These are phyloP conservation scores for Sphaeridia pumilis DNA, from an alignment of 2,888 invertebrate genomes.

Conservation along the genomic window DNA sequence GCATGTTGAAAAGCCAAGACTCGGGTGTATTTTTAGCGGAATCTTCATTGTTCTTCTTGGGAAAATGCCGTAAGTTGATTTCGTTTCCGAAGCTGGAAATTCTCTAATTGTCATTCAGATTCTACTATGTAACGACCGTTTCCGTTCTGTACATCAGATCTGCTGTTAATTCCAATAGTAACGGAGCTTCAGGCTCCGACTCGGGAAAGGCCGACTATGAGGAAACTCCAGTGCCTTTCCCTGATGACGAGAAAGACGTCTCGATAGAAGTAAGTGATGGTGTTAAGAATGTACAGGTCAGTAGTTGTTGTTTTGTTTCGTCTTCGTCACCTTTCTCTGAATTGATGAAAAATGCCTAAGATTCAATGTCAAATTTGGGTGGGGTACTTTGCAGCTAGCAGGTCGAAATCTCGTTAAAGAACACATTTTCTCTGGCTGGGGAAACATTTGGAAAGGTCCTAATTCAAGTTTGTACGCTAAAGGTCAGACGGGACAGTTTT, in stretches of 20 bases:
- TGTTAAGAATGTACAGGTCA: background rate
- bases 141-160: background rate
- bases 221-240: no score
- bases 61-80: no score
- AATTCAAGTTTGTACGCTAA: no score
- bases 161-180: no score
- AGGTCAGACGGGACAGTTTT: no score
- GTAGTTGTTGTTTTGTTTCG: background rate
- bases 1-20: no score
- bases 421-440: background rate
- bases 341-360: no score
- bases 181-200: no score
- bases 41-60: no score
- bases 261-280: background rate
- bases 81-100: background rate
- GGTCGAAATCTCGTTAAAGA: background rate
- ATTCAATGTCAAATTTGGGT: background rate
- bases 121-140: background rate
- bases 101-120: background rate
- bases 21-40: no score
- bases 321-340: background rate
- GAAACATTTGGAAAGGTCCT: slow-evolving; percentile 4
- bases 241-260: background rate
- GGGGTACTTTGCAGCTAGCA: background rate
- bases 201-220: no score